Evolutionary conservation across 2,888 invertebrate genomes (phyloP), one percentile per base, ranked within the genome.

Genomic region (Dryadula phaetusa): DNA sequence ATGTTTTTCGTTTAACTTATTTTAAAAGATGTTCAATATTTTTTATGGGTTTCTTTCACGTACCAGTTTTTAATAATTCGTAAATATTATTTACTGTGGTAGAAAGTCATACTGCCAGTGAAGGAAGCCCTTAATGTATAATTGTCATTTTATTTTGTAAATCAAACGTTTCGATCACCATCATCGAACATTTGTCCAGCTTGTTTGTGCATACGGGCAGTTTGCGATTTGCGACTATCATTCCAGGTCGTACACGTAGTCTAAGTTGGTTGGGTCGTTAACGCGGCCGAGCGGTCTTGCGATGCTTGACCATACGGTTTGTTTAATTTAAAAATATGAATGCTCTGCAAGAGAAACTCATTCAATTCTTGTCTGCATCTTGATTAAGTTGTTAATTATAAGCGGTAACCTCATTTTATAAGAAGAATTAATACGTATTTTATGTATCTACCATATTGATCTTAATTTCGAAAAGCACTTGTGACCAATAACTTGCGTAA

Each of bases 301-400:
- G 84, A 85, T 82, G 85, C 85, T 85, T 89, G 88, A 87, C 85
- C 87, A 82, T 81, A 84, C 82, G 89, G 89, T 90, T 89, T 89
- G 90, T 90, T 85, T 80, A 79, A 81, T 85, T 86, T 83, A 78
- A 74, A 72, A 75, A 81, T 83, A 73, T 78, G 73, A 73, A 76
- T 74, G 77, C 73, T 68, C 12, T 74, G 69, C 69, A 76, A 72
- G 75, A 72, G 70, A 69, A 77, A 80, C 72, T 79, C 78, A 44
- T 60, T 60, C 12, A 6, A 60, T 44, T 46, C 44, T 34, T 12
- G 10, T 5, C 32, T 53, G 18, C n/a, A 18, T 18, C 7, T 12
- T 18, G 28, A 44, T 56, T 56, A 22, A 3, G 4, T 22, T 56
- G 20, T 37, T 22, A 8, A 34, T 14, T 22, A 40, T 3, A 56